Evolutionary conservation across 2,888 invertebrate genomes (phyloP).

Genomic region (Chymomyza caudatula): DNA sequence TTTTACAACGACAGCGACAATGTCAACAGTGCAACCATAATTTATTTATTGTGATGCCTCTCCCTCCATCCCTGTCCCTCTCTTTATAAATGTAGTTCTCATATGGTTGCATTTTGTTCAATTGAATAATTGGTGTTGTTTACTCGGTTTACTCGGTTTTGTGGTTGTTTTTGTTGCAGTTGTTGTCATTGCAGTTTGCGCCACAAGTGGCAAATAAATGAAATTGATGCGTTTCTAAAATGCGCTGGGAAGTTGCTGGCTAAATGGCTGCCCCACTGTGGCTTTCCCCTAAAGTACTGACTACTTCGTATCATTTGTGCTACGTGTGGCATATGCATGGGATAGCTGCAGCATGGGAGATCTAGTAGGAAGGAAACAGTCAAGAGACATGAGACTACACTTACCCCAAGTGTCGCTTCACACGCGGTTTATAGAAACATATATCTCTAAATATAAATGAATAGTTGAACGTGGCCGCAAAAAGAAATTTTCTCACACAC

Average conservation of each 20-base stretch:
- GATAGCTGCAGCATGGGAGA: neutral
- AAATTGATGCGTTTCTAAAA: conserved; percentile 61
- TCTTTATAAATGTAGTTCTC: neutral
- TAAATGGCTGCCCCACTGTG: conserved; percentile 22
- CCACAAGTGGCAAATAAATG: conserved; percentile 73
- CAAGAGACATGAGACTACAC: conserved; percentile 27
- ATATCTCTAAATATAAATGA: neutral
- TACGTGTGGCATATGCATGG: neutral
- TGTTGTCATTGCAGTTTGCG: conserved; percentile 26
- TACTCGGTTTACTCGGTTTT: conserved; percentile 22
- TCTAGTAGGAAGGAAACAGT: neutral
- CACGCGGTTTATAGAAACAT: conserved; percentile 39
- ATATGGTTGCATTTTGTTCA: conserved; percentile 38
- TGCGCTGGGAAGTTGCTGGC: conserved; percentile 12
- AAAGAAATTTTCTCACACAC: conserved; percentile 59
- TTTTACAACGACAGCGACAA: neutral
- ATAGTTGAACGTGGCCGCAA: conserved; percentile 42
- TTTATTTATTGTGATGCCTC: neutral
- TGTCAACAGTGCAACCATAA: neutral
- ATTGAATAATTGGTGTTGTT: conserved; percentile 65
- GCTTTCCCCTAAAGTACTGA: conserved; percentile 44
- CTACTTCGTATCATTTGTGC: neutral
- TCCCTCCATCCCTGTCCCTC: neutral
- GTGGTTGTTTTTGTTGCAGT: conserved; percentile 30
- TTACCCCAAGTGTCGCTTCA: conserved; percentile 37